Percentiles rank a stretch among this genome's conserved stretches.
These are phyloP conservation scores for Andrena camellia DNA, from an alignment of 2,888 invertebrate genomes.

Conservation along the genomic window DNA sequence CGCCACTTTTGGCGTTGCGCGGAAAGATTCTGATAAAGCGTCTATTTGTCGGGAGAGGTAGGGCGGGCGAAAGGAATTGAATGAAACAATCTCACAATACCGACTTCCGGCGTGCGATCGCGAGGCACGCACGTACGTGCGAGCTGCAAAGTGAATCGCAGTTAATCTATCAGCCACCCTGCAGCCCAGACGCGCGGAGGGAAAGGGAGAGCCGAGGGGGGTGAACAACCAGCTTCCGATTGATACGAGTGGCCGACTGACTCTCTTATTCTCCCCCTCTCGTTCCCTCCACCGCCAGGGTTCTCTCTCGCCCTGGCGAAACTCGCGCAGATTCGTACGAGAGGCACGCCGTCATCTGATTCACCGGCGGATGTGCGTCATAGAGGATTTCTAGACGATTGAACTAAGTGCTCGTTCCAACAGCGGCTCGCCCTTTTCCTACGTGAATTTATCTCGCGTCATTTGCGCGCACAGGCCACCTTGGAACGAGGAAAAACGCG, in stretches of 20 bases:
- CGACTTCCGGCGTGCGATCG: constrained; percentile 72
- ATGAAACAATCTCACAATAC: constrained; percentile 64
- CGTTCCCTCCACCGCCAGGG: constrained; percentile 58
- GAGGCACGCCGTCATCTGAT: constrained; percentile 79
- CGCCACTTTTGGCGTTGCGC: background rate
- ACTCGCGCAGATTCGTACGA: constrained; percentile 75
- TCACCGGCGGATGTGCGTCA: constrained; percentile 83
- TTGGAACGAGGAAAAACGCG: constrained; percentile 4
- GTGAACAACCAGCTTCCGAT: constrained; percentile 82
- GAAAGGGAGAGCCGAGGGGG: constrained; percentile 55
- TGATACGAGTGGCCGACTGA: constrained; percentile 76
- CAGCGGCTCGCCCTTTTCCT: constrained; percentile 66
- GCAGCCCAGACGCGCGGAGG: constrained; percentile 49
- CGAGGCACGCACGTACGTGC: constrained; percentile 46
- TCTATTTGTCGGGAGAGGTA: constrained; percentile 35
- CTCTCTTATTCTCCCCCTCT: constrained; percentile 55
- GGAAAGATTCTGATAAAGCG: constrained; percentile 31
- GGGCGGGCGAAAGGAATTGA: constrained; percentile 67
- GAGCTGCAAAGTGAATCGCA: constrained; percentile 73
- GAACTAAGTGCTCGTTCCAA: constrained; percentile 73
- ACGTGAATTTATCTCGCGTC: constrained; percentile 64
- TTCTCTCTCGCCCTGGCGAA: constrained; percentile 63
- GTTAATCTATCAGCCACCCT: constrained; percentile 75
- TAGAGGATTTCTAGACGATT: constrained; percentile 84
- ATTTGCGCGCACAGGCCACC: constrained; percentile 48